These are phyloP conservation scores for Rousettus madagascariensis DNA, from an alignment of 2,797 vertebrate species.

Conservation along the genomic window DNA sequence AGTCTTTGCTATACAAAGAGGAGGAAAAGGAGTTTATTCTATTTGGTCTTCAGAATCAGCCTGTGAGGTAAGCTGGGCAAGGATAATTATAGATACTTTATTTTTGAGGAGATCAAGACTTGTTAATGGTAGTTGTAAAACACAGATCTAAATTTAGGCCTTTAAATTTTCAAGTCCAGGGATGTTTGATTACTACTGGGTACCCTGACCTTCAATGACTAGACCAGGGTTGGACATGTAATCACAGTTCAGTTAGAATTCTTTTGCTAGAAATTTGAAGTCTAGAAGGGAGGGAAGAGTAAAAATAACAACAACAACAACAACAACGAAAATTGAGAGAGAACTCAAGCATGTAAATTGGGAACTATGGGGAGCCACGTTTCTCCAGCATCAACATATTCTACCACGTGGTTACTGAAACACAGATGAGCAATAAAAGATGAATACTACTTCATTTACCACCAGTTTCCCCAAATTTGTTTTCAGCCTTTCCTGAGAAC, in stretches of 20 bases:
- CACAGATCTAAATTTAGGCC: background rate
- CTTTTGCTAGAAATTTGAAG: background rate
- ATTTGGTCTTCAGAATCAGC: background rate
- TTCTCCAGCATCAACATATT: background rate
- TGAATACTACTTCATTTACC: background rate
- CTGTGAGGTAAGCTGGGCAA: background rate
- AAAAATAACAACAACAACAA: background rate
- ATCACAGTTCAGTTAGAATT: background rate
- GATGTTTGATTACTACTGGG: background rate
- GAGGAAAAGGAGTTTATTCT: background rate
- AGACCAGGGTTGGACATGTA: background rate
- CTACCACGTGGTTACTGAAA: background rate
- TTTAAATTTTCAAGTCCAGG: background rate
- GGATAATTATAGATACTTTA: background rate
- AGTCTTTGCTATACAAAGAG: background rate
- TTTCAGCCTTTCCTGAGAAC: background rate
- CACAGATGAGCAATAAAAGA: background rate
- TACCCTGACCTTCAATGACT: fast-evolving
- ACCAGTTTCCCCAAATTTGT: background rate
- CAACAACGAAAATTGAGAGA: background rate
- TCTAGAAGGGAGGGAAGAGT: background rate
- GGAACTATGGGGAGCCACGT: background rate
- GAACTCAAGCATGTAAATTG: background rate
- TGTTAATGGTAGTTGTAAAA: background rate
- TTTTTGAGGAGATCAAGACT: slow-evolving; percentile 30